These are phyloP conservation scores for Atrichornis clamosus DNA, from an alignment of 2,113 vertebrate species.

Conservation along the genomic window DNA sequence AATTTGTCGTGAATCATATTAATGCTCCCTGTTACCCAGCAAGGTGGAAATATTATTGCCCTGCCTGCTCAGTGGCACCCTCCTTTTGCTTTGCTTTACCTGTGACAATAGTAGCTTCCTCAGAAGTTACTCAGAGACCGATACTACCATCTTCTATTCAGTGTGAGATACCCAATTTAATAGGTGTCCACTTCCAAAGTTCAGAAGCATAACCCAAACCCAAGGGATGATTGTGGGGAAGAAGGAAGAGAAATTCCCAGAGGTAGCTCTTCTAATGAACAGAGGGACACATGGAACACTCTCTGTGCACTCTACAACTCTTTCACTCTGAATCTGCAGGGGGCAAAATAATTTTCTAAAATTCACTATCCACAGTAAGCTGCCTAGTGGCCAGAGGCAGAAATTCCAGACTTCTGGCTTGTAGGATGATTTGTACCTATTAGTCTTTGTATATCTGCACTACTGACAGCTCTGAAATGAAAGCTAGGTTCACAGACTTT, in stretches of 20 bases:
- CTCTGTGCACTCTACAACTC: not conserved
- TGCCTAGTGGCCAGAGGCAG: not conserved
- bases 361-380: not conserved
- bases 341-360: not conserved
- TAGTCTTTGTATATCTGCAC: not conserved
- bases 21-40: not conserved
- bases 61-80: not conserved
- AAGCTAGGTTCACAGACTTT: not conserved
- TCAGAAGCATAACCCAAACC: not conserved
- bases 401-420: not conserved
- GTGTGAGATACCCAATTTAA: not conserved
- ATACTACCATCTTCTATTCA: not conserved
- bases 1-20: not conserved
- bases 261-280: not conserved
- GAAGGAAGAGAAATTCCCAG: not conserved
- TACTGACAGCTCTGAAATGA: not conserved
- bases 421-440: not conserved
- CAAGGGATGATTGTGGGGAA: not conserved
- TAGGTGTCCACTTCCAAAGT: not conserved
- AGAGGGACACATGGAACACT: rapidly evolving
- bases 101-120: not conserved
- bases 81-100: not conserved
- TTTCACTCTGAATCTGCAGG: not conserved
- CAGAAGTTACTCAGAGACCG: not conserved
- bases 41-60: not conserved